Evolutionary conservation across 2,797 vertebrate genomes (phyloP), one percentile per base, ranked within the genome.

Genomic region (Centropyge bicolor): DNA sequence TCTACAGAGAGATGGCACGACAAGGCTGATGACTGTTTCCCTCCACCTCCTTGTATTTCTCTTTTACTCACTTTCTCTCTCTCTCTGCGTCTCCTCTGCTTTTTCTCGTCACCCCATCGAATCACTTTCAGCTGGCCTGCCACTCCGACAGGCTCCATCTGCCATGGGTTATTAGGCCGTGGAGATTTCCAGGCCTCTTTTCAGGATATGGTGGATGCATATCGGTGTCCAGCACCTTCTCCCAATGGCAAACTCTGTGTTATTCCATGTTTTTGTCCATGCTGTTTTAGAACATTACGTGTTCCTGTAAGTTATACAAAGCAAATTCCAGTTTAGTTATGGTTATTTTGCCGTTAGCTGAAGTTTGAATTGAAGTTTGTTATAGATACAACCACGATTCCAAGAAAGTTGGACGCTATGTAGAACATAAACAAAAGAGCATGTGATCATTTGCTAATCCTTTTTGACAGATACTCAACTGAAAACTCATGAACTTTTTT

Each of bases 71-170:
- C 46, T 69, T 8, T 77, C 13, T 65, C 40, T 31, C 16, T 52
- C 27, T 40, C 22, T 68, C 31, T 51, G 20, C 16, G 40, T 69
- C 56, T 73, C 56, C 43, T 12, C 43, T 69, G 40, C 45, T 63
- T 78, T 62, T 82, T 80, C 67, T 76, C 71, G 57, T 63, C 22
- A 8, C 46, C 57, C 60, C 73, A 76, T 61, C 74, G 86, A 86
- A 90, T 91, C 80, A 70, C 74, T 88, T 76, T 86, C 80, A 85
- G 87, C 87, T 78, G 75, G 69, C 59, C 78, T 54, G 72, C 70
- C 63, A 67, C 74, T 82, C 60, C 66, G 82, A 86, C 80, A 51
- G 74, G 38, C 73, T 81, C 82, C 52, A 13, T 88, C 84, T 87
- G 84, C 81, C 82, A 74, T 80, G 74, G 55, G 35, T 87, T 80